These are phyloP conservation scores for Gandaritis pyraliata DNA, from an alignment of 2,888 invertebrate genomes.

Conservation along the genomic window DNA sequence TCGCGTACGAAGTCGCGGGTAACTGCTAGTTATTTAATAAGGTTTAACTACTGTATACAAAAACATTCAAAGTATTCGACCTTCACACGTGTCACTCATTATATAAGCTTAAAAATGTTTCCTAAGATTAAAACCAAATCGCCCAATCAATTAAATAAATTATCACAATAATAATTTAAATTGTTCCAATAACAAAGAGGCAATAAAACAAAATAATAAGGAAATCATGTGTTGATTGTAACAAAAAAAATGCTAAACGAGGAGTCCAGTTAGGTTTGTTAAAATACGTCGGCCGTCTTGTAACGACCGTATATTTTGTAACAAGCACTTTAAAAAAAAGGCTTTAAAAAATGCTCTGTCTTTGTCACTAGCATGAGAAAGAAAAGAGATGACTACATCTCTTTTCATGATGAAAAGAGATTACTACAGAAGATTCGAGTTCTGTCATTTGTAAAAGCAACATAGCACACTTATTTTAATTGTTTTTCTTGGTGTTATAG, in stretches of 20 bases:
- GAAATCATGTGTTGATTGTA: slow-evolving; percentile 7
- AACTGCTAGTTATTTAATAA: no score
- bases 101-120: slow-evolving; percentile 12
- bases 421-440: no score
- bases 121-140: slow-evolving; percentile 17
- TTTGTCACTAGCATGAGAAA: no score
- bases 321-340: no score
- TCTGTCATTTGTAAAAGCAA: no score
- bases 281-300: background rate
- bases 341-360: no score
- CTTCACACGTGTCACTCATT: slow-evolving; percentile 21
- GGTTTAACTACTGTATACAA: no score
- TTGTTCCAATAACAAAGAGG: slow-evolving; percentile 19
- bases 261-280: background rate
- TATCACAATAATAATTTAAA: slow-evolving; percentile 6
- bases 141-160: slow-evolving; percentile 19
- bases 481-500: no score
- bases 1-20: no score
- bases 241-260: slow-evolving; percentile 5
- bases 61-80: slow-evolving; percentile 8
- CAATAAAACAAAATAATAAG: slow-evolving; percentile 21
- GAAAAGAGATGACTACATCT: no score
- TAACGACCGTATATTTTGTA: background rate
- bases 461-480: no score
- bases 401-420: no score